Conservation (phyloP, 2,888 invertebrate genomes). For the Abrostola tripartita region DNA sequence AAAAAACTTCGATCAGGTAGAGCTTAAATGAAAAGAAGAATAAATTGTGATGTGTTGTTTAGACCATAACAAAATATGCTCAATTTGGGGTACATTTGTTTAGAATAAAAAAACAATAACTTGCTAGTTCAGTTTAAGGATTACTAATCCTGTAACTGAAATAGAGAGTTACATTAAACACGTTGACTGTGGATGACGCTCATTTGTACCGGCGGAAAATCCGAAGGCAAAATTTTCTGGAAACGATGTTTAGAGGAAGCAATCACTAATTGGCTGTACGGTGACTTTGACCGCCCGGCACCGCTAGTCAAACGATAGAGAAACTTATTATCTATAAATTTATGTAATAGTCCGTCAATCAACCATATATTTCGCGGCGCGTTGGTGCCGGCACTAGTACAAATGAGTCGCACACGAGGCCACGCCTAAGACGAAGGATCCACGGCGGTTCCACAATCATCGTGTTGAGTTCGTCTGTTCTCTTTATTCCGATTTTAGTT, state of each 20-base stretch:
- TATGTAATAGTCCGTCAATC: not conserved
- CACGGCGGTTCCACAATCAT: conserved; percentile 35
- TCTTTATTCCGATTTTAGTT: not conserved
- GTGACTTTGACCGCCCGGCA: conserved; percentile 12
- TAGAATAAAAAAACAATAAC: conserved; percentile 4
- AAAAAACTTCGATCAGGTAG: too few relatives aligned
- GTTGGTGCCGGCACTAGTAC: conserved; percentile 33
- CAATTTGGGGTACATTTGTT: conserved; percentile 1
- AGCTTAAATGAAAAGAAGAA: too few relatives aligned
- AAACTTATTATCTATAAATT: too few relatives aligned
- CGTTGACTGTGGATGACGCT: conserved; percentile 40
- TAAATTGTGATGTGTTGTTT: too few relatives aligned
- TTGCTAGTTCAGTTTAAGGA: conserved; percentile 36
- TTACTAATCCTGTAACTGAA: conserved; percentile 37
- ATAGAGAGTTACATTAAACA: conserved; percentile 30
- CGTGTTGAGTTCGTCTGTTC: conserved; percentile 20
- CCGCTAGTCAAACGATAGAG: too few relatives aligned
- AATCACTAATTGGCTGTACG: conserved; percentile 23
- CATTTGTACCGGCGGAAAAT: conserved; percentile 42
- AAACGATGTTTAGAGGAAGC: conserved; percentile 1
- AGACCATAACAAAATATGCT: too few relatives aligned
- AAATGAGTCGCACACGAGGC: conserved; percentile 31
- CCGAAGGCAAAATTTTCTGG: conserved; percentile 26
- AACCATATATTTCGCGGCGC: too few relatives aligned
- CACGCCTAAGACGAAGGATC: not conserved